Conservation (phyloP, 2,888 invertebrate genomes). For the Parnassius smintheus region DNA sequence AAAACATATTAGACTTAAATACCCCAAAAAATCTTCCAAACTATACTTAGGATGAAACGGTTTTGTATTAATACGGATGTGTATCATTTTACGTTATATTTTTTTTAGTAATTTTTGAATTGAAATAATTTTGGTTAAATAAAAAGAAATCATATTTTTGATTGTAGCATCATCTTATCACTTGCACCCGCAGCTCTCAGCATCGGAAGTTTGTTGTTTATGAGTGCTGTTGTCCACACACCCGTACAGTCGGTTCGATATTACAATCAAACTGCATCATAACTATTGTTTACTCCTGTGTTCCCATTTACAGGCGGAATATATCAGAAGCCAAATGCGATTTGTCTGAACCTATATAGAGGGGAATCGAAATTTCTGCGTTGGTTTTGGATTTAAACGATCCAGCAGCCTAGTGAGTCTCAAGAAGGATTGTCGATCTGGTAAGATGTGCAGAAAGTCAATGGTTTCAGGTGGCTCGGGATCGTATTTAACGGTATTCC, state of each 20-base stretch:
- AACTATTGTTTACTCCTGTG: conserved; percentile 48
- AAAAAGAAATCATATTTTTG: neutral
- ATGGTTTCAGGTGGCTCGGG: too few relatives aligned
- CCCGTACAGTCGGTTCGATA: conserved; percentile 40
- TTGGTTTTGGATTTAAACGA: neutral
- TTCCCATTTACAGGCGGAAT: conserved; percentile 34
- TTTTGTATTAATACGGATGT: too few relatives aligned
- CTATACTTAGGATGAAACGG: too few relatives aligned
- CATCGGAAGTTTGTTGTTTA: conserved; percentile 56
- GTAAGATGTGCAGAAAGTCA: too few relatives aligned
- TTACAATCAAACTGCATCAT: conserved; percentile 45
- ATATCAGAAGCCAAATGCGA: conserved; percentile 28
- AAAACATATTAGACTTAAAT: neutral
- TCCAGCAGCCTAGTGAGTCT: too few relatives aligned
- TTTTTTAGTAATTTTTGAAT: too few relatives aligned
- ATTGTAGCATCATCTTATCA: conserved; percentile 16
- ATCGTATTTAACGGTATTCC: too few relatives aligned
- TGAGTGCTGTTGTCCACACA: conserved; percentile 49
- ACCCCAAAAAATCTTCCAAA: too few relatives aligned
- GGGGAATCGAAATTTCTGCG: neutral
- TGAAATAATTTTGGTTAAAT: too few relatives aligned
- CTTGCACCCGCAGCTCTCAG: conserved; percentile 35
- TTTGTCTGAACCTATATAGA: conserved; percentile 4
- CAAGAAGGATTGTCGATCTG: too few relatives aligned
- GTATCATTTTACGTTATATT: too few relatives aligned